Conservation (phyloP, 2,888 invertebrate genomes). For the Conistra vaccinii region DNA sequence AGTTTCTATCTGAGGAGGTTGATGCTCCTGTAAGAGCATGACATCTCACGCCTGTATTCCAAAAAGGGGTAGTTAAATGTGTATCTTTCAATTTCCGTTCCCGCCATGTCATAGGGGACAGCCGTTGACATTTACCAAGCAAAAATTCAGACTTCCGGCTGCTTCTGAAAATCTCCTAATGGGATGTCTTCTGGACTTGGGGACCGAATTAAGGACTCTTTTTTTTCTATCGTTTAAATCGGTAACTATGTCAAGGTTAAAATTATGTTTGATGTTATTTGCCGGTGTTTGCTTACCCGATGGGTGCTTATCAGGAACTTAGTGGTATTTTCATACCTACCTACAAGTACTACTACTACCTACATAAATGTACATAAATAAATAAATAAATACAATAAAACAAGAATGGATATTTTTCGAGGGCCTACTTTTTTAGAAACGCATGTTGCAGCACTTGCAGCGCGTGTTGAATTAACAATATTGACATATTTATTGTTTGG, state of each 20-base stretch:
- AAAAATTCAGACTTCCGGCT: not conserved
- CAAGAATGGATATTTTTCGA: not conserved
- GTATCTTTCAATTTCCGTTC: not conserved
- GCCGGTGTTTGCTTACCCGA: not conserved
- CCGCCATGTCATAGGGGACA: not conserved
- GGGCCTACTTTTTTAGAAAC: not conserved
- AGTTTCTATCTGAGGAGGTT: not conserved
- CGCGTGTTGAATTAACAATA: not conserved
- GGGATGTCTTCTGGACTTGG: not conserved
- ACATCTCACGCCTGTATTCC: not conserved
- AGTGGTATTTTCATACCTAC: not conserved
- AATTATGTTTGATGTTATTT: not conserved
- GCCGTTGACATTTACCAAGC: not conserved
- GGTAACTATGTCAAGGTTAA: not conserved
- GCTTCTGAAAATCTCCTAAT: not conserved
- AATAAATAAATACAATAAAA: not conserved
- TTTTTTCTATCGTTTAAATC: not conserved
- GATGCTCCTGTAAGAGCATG: not conserved
- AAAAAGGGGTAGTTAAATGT: not conserved
- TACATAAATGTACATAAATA: no score
- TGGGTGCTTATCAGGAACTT: not conserved
- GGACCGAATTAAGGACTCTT: not conserved
- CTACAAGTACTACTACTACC: not conserved
- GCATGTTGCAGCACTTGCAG: not conserved
- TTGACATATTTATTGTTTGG: not conserved